These are phyloP conservation scores for Sternarchorhynchus goeldii DNA, from an alignment of 2,797 vertebrate genomes.

Conservation along the genomic window DNA sequence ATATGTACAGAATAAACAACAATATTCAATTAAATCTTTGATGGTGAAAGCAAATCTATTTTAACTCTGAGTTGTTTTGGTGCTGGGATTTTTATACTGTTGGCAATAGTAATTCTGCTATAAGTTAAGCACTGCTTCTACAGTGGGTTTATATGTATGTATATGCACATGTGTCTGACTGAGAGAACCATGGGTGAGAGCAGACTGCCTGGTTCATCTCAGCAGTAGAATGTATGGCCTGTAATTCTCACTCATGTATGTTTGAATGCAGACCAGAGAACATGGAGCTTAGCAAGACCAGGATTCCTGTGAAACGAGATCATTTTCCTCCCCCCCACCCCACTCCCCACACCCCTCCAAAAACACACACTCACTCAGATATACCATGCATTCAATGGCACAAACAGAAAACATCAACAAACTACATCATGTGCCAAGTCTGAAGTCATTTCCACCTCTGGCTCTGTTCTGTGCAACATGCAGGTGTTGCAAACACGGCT, in stretches of 20 bases:
- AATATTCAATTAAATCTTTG: too few species aligned
- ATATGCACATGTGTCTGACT: slow-evolving; percentile 8
- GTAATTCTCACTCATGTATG: slow-evolving; percentile 53
- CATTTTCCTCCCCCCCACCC: neutral
- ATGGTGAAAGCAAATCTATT: too few species aligned
- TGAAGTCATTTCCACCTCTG: slow-evolving; percentile 58
- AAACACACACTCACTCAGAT: slow-evolving; percentile 32
- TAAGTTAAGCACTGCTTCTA: too few species aligned
- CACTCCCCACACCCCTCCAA: slow-evolving; percentile 56
- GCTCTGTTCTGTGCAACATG: slow-evolving; percentile 59
- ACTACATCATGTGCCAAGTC: slow-evolving; percentile 60
- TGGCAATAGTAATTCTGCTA: too few species aligned
- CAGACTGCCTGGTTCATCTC: slow-evolving; percentile 21
- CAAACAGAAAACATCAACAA: slow-evolving; percentile 62
- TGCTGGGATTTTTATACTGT: too few species aligned
- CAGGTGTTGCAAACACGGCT: slow-evolving; percentile 65
- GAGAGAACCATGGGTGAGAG: slow-evolving; percentile 32
- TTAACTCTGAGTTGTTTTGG: too few species aligned
- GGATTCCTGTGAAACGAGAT: slow-evolving; percentile 58
- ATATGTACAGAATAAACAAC: too few species aligned
- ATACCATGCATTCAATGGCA: slow-evolving; percentile 59
- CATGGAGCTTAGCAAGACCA: slow-evolving; percentile 41
- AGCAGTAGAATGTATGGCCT: slow-evolving; percentile 27
- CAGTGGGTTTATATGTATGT: neutral
- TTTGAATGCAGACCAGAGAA: slow-evolving; percentile 48